Conservation (phyloP, 1,140 invertebrate genomes). For the Drosophila varians region DNA sequence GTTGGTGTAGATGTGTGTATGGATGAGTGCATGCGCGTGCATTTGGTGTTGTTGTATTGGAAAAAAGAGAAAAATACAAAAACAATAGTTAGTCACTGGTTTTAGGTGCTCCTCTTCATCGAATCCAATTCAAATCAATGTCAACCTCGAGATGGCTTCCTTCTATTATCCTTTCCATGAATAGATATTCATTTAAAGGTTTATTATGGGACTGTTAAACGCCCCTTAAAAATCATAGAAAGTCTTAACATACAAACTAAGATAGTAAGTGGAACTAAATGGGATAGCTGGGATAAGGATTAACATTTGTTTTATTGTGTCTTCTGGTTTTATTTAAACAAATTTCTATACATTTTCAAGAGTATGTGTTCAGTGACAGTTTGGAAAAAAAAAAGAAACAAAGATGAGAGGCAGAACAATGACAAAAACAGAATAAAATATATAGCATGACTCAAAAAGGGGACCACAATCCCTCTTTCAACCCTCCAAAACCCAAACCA, state of each 20-base stretch:
- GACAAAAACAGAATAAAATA: conserved; percentile 23
- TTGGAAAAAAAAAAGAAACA: conserved; percentile 6
- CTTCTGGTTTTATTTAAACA: background rate
- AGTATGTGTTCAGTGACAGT: background rate
- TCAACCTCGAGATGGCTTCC: conserved; percentile 12
- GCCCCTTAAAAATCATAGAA: conserved; percentile 14
- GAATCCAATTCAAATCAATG: conserved; percentile 22
- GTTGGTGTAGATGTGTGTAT: conserved; percentile 17
- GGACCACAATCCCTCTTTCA: background rate
- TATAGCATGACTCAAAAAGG: conserved; percentile 54
- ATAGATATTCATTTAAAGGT: conserved; percentile 2
- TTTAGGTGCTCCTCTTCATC: background rate
- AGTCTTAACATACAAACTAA: background rate
- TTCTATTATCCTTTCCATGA: background rate
- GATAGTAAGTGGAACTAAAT: conserved; percentile 8
- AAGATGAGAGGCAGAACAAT: conserved; percentile 39
- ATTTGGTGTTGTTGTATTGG: conserved; percentile 38
- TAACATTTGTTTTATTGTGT: no score
- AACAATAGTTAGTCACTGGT: conserved; percentile 48
- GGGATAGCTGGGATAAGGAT: background rate
- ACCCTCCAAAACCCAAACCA: conserved; percentile 28
- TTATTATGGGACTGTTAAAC: background rate
- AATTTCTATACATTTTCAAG: background rate
- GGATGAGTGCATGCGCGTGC: conserved; percentile 51
- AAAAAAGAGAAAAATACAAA: conserved; percentile 39